Evolutionary conservation across 2,797 vertebrate species (phyloP).

Genomic region (Brachyrhaphis roseni): DNA sequence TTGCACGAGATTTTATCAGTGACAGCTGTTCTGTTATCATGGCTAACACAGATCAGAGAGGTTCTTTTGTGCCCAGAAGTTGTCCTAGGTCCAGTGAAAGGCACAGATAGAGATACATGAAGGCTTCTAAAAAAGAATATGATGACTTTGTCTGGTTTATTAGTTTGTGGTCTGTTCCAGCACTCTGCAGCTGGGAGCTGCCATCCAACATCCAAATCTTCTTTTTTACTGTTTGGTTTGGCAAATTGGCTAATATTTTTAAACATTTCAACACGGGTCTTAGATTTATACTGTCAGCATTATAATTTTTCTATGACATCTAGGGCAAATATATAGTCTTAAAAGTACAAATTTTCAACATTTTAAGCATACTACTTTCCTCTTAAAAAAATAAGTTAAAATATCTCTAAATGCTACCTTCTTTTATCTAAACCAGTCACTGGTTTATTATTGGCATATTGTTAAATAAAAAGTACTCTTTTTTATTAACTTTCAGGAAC

Average conservation of each 20-base stretch:
- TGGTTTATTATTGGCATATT: not conserved
- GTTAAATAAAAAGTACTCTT: not conserved
- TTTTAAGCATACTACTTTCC: not conserved
- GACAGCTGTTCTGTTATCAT: slow-evolving; percentile 74
- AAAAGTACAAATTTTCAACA: not conserved
- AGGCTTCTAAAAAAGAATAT: slow-evolving; percentile 69
- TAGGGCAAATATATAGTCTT: not conserved
- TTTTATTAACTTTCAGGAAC: not conserved
- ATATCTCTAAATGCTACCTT: not conserved
- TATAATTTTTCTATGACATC: not conserved
- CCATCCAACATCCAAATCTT: slow-evolving; percentile 36
- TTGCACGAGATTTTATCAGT: slow-evolving; percentile 76
- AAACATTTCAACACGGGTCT: slow-evolving; percentile 26
- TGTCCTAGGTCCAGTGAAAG: slow-evolving; percentile 70
- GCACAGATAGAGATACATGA: slow-evolving; percentile 54
- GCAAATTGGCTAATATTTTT: slow-evolving; percentile 41
- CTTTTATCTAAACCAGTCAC: not conserved
- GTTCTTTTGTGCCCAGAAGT: slow-evolving; percentile 67
- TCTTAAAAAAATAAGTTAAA: not conserved
- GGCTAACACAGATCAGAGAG: slow-evolving; percentile 66
- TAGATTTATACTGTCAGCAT: slow-evolving; percentile 42
- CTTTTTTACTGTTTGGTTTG: slow-evolving; percentile 28
- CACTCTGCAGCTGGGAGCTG: slow-evolving; percentile 44
- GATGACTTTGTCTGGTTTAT: slow-evolving; percentile 57
- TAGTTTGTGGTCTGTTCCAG: slow-evolving; percentile 61